Evolutionary conservation across 2,113 vertebrate genomes (phyloP).

Genomic region (Scartelaos histophorus): DNA sequence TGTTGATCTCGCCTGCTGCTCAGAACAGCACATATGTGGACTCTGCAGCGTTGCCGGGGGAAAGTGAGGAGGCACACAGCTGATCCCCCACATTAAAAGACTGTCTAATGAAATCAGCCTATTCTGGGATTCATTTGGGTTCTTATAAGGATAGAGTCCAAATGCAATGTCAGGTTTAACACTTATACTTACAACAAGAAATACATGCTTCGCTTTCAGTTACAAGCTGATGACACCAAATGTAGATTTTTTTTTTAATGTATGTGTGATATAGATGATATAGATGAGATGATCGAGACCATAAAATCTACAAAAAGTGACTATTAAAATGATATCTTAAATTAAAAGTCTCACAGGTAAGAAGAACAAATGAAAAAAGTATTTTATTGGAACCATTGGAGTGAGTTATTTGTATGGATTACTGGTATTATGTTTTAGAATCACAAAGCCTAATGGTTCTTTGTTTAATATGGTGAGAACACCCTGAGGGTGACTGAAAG

Average conservation of each 20-base stretch:
- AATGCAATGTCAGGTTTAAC: background rate
- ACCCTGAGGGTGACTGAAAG: background rate
- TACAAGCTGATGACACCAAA: too few relatives aligned
- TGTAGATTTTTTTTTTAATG: too few relatives aligned
- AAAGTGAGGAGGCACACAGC: slow-evolving; percentile 42
- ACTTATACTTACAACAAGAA: background rate
- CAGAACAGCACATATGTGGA: slow-evolving; percentile 36
- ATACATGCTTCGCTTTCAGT: too few relatives aligned
- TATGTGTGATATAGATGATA: too few relatives aligned
- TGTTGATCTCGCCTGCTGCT: slow-evolving; percentile 20
- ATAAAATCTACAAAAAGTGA: too few relatives aligned
- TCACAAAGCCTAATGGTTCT: background rate
- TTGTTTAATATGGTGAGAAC: slow-evolving; percentile 15
- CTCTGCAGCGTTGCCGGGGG: slow-evolving; percentile 33
- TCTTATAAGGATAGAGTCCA: slow-evolving; percentile 24
- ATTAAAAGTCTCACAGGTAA: too few relatives aligned
- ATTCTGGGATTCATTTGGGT: slow-evolving; percentile 31
- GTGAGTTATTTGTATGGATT: background rate
- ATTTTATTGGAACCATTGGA: background rate
- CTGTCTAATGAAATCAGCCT: slow-evolving; percentile 27
- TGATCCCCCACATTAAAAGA: slow-evolving; percentile 45
- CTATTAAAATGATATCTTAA: too few relatives aligned
- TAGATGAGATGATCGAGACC: too few relatives aligned
- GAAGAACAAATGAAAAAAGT: too few relatives aligned
- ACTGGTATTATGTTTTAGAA: background rate